These are phyloP conservation scores for Podarcis muralis DNA, from an alignment of 2,113 vertebrate genomes.

Conservation along the genomic window DNA sequence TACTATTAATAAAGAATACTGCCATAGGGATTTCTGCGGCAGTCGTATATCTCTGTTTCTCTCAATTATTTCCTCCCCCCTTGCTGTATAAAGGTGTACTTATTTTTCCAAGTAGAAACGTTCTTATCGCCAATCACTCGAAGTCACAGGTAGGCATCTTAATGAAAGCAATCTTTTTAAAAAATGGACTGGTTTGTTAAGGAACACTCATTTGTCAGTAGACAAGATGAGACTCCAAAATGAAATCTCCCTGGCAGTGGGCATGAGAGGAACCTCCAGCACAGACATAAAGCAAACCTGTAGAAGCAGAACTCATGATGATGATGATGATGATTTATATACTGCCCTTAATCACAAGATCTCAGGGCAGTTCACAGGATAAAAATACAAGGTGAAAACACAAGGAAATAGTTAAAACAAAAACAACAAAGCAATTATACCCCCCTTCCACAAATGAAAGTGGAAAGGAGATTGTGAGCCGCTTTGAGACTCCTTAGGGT, in stretches of 20 bases:
- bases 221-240: neutral
- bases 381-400: no score
- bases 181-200: constrained; percentile 40
- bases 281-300: neutral
- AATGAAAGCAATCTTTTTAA: constrained; percentile 50
- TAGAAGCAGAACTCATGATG: neutral
- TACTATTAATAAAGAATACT: constrained; percentile 20
- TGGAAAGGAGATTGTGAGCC: no score
- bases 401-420: no score
- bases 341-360: no score
- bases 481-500: no score
- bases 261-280: neutral
- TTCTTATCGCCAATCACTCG: constrained; percentile 27
- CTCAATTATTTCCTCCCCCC: neutral
- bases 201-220: neutral
- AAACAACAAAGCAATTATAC: no score
- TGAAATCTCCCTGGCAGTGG: neutral
- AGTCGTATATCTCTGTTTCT: neutral
- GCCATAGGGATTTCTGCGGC: neutral
- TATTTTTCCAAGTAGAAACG: constrained; percentile 5
- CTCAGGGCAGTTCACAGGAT: no score
- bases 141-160: constrained; percentile 54
- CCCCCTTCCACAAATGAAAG: neutral
- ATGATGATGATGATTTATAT: no score
- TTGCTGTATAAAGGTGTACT: constrained; percentile 16